phyloP scores from a whole-genome alignment of 2,797 vertebrate genomes.

The Triplophysa bombifrons region DNA sequence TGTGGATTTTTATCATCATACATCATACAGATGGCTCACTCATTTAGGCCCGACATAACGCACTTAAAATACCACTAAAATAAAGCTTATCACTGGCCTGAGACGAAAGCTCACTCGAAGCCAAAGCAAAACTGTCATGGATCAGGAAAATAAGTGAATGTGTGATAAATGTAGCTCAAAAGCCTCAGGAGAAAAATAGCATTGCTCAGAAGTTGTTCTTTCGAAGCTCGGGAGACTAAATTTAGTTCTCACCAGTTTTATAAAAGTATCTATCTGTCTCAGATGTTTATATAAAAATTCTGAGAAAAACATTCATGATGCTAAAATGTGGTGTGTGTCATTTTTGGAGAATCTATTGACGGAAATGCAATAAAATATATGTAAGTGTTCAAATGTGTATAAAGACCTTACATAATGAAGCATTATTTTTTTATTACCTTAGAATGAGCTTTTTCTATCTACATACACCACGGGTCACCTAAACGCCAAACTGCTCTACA shows the following conservation, averaged over 20 bases:
- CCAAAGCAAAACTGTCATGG: slow-evolving; percentile 1
- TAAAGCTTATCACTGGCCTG: slow-evolving; percentile 12
- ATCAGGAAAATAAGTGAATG: background rate
- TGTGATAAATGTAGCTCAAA: background rate
- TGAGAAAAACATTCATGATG: background rate
- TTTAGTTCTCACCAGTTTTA: background rate
- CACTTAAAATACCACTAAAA: background rate
- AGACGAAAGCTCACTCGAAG: slow-evolving; percentile 5
- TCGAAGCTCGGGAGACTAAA: background rate
- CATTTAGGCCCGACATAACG: slow-evolving; percentile 10
- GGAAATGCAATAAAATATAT: too few species aligned
- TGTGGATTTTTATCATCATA: slow-evolving; percentile 48
- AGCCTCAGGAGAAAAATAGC: background rate
- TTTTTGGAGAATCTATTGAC: too few species aligned
- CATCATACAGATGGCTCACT: slow-evolving; percentile 56
- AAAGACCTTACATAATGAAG: too few species aligned
- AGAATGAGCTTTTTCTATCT: too few species aligned
- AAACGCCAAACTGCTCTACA: too few species aligned
- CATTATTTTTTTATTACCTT: too few species aligned
- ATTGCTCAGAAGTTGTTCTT: background rate
- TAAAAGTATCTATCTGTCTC: background rate
- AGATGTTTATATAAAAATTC: background rate
- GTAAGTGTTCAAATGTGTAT: too few species aligned
- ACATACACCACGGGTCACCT: too few species aligned
- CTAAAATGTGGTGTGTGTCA: too few species aligned